phyloP scores from a whole-genome alignment of 2,113 vertebrate genomes.

The Mionectes macconnelli region DNA sequence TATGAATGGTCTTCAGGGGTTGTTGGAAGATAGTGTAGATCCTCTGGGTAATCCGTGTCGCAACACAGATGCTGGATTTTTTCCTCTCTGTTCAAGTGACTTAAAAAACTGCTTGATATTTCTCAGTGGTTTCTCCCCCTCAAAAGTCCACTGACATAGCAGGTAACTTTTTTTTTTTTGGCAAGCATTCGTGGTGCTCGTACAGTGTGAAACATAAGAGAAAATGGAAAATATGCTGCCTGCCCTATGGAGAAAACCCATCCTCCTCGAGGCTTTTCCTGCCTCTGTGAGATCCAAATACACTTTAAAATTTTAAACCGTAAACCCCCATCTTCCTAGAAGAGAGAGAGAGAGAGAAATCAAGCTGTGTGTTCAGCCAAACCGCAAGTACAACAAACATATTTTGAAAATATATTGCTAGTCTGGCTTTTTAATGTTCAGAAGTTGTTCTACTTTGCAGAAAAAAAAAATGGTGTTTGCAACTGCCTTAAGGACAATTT shows the following conservation, averaged over 20 bases:
- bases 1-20: constrained; percentile 36
- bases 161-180: constrained; percentile 20
- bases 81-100: constrained; percentile 1
- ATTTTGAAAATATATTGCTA: constrained; percentile 60
- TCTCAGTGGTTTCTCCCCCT: not conserved
- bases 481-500: constrained; percentile 85
- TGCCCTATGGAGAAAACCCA: constrained; percentile 60
- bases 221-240: constrained; percentile 64
- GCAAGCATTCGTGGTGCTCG: not conserved
- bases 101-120: constrained; percentile 26
- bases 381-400: constrained; percentile 60
- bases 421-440: constrained; percentile 67
- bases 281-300: constrained; percentile 52
- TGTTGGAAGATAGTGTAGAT: constrained; percentile 25
- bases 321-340: constrained; percentile 57
- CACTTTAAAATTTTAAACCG: constrained; percentile 45
- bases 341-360: constrained; percentile 37
- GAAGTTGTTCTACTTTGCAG: constrained; percentile 74
- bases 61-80: not conserved
- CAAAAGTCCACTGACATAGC: not conserved
- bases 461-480: constrained; percentile 73
- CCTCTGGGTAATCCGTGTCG: constrained; percentile 32
- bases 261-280: constrained; percentile 57
- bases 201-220: constrained; percentile 44
- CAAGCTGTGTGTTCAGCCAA: constrained; percentile 39